phyloP scores from a whole-genome alignment of 2,797 vertebrate genomes.

The Aplochiton taeniatus region DNA sequence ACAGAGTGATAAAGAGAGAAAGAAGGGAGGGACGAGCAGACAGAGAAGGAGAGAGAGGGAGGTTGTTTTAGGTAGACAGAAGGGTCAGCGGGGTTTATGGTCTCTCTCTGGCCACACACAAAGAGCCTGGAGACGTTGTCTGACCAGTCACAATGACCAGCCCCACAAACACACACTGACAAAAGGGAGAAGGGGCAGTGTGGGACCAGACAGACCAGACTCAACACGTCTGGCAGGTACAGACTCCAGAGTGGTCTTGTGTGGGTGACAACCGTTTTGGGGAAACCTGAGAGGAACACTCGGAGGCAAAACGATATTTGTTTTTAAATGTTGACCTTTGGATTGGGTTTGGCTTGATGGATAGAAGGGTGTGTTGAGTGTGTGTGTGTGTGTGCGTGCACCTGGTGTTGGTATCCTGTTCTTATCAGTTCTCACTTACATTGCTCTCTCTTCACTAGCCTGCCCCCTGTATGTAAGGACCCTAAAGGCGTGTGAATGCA shows the following conservation, averaged over 20 bases:
- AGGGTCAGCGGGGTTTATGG: constrained; percentile 64
- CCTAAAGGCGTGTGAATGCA: not conserved
- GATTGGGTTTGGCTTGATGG: constrained; percentile 17
- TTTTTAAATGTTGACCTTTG: constrained; percentile 60
- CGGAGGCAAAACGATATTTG: constrained; percentile 52
- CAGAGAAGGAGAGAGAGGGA: constrained; percentile 10
- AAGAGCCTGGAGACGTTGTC: constrained; percentile 63
- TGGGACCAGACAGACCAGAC: constrained; percentile 59
- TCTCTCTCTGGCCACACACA: constrained; percentile 60
- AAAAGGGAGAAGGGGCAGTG: constrained; percentile 62
- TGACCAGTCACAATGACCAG: constrained; percentile 57
- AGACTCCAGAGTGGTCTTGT: constrained; percentile 29
- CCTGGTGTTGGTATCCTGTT: not conserved
- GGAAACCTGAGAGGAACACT: constrained; percentile 61
- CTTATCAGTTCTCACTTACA: constrained; percentile 37
- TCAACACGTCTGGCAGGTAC: constrained; percentile 60
- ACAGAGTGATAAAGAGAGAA: not conserved
- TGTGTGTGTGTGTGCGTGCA: constrained; percentile 2
- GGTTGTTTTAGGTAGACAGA: constrained; percentile 64
- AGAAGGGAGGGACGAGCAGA: constrained; percentile 1
- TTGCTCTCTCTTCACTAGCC: constrained; percentile 14
- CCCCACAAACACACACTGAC: constrained; percentile 31
- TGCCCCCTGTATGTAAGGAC: constrained; percentile 9
- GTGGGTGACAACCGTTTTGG: constrained; percentile 23
- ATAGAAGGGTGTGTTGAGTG: not conserved